These are phyloP conservation scores for Campylomormyrus numenius DNA, from an alignment of 2,113 vertebrate species.

Conservation along the genomic window DNA sequence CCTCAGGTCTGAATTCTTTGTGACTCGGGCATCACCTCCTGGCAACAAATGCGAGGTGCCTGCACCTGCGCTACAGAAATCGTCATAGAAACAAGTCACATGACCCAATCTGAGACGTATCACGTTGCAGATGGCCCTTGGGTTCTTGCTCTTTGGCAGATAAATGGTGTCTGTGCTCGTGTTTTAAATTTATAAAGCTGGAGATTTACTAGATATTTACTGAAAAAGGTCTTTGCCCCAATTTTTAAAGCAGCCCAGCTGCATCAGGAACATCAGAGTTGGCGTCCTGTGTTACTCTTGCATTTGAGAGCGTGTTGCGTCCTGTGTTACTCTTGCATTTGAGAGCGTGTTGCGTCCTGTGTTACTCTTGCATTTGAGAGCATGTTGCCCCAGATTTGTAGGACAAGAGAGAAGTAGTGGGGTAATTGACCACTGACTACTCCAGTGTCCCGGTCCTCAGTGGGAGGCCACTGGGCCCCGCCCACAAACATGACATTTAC, in stretches of 20 bases:
- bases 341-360: background rate
- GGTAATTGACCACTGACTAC: background rate
- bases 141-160: background rate
- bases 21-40: background rate
- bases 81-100: background rate
- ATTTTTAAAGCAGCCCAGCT: background rate
- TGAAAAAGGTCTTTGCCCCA: background rate
- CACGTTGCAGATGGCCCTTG: background rate
- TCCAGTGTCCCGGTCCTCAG: background rate
- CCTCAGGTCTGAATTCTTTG: background rate
- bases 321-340: background rate
- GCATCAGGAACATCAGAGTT: background rate
- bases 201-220: background rate
- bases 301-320: background rate
- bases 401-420: background rate
- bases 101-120: background rate
- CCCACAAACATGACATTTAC: slow-evolving; percentile 11
- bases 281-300: background rate
- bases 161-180: background rate
- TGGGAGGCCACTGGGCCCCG: background rate
- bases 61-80: background rate
- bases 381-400: background rate
- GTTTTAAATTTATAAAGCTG: background rate
- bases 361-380: background rate
- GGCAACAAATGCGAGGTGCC: background rate